Evolutionary conservation across 2,888 invertebrate species (phyloP).

Genomic region (Epinotia bilunana): DNA sequence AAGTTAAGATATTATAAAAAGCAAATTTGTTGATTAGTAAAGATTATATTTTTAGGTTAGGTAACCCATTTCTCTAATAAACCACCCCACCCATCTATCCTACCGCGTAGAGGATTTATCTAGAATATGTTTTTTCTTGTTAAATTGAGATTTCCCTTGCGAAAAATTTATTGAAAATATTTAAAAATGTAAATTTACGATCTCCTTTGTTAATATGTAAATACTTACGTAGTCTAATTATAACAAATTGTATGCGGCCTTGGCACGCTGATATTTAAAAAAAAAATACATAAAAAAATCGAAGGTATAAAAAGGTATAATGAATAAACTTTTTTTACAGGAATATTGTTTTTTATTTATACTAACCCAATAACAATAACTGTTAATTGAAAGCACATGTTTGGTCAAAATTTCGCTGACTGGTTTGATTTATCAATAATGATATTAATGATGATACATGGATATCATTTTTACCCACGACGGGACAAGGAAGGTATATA

Average conservation of each 20-base stretch:
- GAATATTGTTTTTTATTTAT: constrained; percentile 61
- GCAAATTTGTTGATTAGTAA: constrained; percentile 53
- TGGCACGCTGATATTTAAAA: constrained; percentile 37
- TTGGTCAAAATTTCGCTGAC: background rate
- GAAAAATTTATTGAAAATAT: constrained; percentile 48
- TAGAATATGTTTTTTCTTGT: constrained; percentile 54
- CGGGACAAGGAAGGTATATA: too few species aligned
- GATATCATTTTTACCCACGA: too few species aligned
- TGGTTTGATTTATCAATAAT: background rate
- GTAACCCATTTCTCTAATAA: constrained; percentile 39
- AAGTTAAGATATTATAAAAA: constrained; percentile 36
- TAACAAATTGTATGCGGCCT: constrained; percentile 35
- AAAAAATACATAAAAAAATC: constrained; percentile 46
- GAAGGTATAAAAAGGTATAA: constrained; percentile 54
- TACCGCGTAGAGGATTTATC: constrained; percentile 69
- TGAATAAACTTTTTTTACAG: constrained; percentile 72
- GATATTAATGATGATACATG: too few species aligned
- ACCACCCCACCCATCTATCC: constrained; percentile 67
- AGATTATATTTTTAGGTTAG: constrained; percentile 51
- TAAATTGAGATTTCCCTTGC: constrained; percentile 53
- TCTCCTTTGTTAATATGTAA: constrained; percentile 33
- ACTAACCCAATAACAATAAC: constrained; percentile 45
- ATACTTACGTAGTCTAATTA: constrained; percentile 14
- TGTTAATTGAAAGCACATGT: constrained; percentile 6
- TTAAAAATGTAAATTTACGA: constrained; percentile 37